Evolutionary conservation across 1,140 invertebrate genomes (phyloP).

Genomic region (Chelonus insularis): DNA sequence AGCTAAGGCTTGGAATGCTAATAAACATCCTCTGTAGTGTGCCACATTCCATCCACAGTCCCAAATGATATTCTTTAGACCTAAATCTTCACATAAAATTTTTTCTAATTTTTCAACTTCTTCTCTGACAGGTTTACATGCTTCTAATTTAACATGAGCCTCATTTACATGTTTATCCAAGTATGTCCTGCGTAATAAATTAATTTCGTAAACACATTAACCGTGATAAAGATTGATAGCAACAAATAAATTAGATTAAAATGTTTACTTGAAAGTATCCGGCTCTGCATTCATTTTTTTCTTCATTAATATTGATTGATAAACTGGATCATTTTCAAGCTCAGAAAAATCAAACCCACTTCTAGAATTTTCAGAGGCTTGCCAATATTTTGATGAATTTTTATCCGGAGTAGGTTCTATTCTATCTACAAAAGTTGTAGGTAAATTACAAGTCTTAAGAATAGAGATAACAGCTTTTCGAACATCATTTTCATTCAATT

Average conservation of each 20-base stretch:
- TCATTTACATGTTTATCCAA: constrained; percentile 67
- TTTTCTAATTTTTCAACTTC: constrained; percentile 69
- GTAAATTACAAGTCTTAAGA: constrained; percentile 78
- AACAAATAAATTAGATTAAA: too few relatives aligned
- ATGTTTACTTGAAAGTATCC: constrained; percentile 58
- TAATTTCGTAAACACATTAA: too few relatives aligned
- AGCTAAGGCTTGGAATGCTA: constrained; percentile 73
- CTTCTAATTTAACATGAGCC: constrained; percentile 65
- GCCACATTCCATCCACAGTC: constrained; percentile 88
- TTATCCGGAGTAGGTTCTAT: constrained; percentile 54
- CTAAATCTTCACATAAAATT: constrained; percentile 61
- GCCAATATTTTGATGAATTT: constrained; percentile 26
- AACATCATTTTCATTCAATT: constrained; percentile 70
- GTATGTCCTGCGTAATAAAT: constrained; percentile 62
- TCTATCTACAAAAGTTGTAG: constrained; percentile 81
- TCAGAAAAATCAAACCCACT: constrained; percentile 58
- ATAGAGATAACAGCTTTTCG: constrained; percentile 76
- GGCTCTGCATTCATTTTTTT: constrained; percentile 59
- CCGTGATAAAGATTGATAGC: too few relatives aligned
- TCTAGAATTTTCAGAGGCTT: constrained; percentile 36
- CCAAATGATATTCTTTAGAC: constrained; percentile 68
- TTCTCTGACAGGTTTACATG: constrained; percentile 66
- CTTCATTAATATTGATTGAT: constrained; percentile 59
- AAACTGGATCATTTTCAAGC: constrained; percentile 61
- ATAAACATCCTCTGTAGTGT: constrained; percentile 81